Evolutionary conservation across 2,797 vertebrate species (phyloP).

Genomic region (Micropoecilia bifurca): DNA sequence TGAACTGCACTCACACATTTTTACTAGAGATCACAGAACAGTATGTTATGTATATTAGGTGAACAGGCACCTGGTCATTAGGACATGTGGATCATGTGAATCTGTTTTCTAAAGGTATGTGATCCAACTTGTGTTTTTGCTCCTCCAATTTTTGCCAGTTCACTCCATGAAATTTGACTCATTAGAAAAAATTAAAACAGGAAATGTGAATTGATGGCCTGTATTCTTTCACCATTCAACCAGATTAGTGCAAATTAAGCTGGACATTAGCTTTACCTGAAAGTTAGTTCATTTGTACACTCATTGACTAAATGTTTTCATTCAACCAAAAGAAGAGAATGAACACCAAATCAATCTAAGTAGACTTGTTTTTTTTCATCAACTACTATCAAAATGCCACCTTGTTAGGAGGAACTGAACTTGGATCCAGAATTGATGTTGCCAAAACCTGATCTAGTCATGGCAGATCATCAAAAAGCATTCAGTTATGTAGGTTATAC

Average conservation of each 20-base stretch:
- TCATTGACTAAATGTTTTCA: background rate
- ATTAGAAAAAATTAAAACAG: background rate
- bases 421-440: background rate
- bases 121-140: background rate
- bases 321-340: background rate
- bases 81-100: background rate
- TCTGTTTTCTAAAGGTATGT: background rate
- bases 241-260: background rate
- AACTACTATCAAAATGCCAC: background rate
- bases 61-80: background rate
- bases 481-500: background rate
- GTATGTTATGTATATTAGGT: background rate
- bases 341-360: background rate
- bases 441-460: background rate
- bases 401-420: background rate
- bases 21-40: background rate
- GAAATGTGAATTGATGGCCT: background rate
- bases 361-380: background rate
- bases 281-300: background rate
- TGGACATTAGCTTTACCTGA: background rate
- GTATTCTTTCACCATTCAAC: background rate
- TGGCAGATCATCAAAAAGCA: background rate
- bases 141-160: background rate
- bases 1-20: background rate
- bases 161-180: background rate